Evolutionary conservation across 2,888 invertebrate species (phyloP).

Genomic region (Sisyra terminalis): DNA sequence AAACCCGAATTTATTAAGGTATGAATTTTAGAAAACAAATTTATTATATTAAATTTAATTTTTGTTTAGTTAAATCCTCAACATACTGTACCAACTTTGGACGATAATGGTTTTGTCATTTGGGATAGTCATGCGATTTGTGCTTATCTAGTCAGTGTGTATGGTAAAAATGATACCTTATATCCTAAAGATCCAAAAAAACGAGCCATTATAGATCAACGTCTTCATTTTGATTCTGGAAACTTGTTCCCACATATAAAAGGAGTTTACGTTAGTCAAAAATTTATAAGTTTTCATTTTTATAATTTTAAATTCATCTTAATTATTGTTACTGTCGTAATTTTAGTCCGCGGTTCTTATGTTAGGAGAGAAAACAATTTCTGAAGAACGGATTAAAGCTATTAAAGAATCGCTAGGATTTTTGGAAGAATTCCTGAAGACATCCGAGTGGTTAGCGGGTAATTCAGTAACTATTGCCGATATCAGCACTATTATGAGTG

Average conservation of each 20-base stretch:
- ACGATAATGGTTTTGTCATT: constrained; percentile 34
- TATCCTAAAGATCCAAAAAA: constrained; percentile 35
- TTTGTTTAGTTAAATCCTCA: constrained; percentile 35
- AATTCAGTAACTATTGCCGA: constrained; percentile 36
- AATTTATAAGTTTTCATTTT: too few species aligned
- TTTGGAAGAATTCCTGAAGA: constrained; percentile 29
- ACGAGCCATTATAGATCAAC: constrained; percentile 35
- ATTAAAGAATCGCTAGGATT: constrained; percentile 29
- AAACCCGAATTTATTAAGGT: constrained; percentile 26
- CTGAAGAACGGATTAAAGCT: constrained; percentile 22
- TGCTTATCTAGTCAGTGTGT: constrained; percentile 33
- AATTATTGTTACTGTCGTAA: too few species aligned
- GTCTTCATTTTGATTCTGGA: constrained; percentile 34
- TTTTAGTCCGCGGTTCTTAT: constrained; percentile 23
- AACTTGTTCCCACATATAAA: constrained; percentile 30
- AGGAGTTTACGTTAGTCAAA: constrained; percentile 28
- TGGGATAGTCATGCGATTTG: constrained; percentile 33
- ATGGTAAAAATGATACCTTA: constrained; percentile 31
- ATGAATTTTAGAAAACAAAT: too few species aligned
- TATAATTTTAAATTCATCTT: too few species aligned
- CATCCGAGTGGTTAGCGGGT: constrained; percentile 31
- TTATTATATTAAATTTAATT: too few species aligned
- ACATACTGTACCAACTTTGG: constrained; percentile 38
- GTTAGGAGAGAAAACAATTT: constrained; percentile 20
- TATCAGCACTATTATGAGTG: constrained; percentile 25